Evolutionary conservation across 92 coral and sea anemone species (phyloP).

Genomic region (Metridium senile): DNA sequence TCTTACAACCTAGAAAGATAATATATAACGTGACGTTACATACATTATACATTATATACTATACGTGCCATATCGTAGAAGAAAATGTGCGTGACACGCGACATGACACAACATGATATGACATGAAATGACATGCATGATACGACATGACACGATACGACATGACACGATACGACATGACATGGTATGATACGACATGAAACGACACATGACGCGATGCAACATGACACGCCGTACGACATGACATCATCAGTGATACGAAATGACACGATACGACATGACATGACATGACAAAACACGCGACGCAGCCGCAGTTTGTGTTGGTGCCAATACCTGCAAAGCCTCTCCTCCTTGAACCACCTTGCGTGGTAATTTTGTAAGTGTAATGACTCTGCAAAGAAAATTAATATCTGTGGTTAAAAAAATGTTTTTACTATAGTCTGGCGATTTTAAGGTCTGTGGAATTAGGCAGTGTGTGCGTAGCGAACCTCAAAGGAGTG

Average conservation of each 20-base stretch:
- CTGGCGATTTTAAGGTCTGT: too few species aligned
- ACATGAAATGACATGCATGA: neutral
- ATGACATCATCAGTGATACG: neutral
- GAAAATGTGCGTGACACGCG: neutral
- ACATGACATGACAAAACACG: neutral
- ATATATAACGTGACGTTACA: neutral
- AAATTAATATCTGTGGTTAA: neutral
- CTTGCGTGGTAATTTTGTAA: slow-evolving; percentile 73
- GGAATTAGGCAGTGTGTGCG: too few species aligned
- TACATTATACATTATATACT: too few species aligned
- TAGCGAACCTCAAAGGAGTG: too few species aligned
- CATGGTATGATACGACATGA: neutral
- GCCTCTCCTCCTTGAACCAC: slow-evolving; percentile 80
- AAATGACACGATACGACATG: neutral
- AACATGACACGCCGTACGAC: neutral
- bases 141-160: neutral
- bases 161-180: neutral
- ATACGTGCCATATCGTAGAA: too few species aligned
- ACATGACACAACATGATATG: too few species aligned
- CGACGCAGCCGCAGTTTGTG: neutral
- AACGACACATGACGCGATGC: neutral
- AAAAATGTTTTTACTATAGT: too few species aligned
- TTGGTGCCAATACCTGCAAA: neutral
- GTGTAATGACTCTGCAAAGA: slow-evolving; percentile 57
- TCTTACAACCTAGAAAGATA: slow-evolving; percentile 44